A percentile compares a stretch with the other conserved stretches of the same genome.
These are phyloP conservation scores for Semotilus atromaculatus DNA, from an alignment of 2,797 vertebrate species.

Conservation along the genomic window DNA sequence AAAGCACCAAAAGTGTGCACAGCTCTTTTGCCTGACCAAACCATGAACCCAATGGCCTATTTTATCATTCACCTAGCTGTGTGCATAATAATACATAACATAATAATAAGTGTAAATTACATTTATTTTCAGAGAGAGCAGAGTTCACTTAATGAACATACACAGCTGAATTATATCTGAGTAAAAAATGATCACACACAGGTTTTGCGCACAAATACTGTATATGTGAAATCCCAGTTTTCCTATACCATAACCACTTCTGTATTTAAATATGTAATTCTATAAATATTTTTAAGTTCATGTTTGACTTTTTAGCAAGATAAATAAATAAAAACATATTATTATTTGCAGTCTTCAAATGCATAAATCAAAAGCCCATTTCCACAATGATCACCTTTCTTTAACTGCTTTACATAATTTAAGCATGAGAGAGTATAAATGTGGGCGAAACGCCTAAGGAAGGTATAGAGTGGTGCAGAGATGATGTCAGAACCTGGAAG, in stretches of 20 bases:
- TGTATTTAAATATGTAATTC: not conserved
- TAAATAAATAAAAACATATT: not conserved
- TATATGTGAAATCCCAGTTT: too few relatives aligned
- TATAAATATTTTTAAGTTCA: not conserved
- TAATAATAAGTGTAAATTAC: not conserved
- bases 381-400: not conserved
- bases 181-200: too few relatives aligned
- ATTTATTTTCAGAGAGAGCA: not conserved
- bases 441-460: not conserved
- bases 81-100: not conserved
- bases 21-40: not conserved
- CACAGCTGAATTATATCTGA: not conserved
- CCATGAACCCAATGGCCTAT: not conserved
- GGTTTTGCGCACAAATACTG: too few relatives aligned
- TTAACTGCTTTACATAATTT: not conserved
- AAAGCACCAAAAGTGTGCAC: not conserved
- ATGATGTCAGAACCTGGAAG: not conserved
- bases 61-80: not conserved
- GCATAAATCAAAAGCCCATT: not conserved
- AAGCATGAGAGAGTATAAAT: not conserved
- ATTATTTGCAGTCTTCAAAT: not conserved
- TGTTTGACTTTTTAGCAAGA: not conserved
- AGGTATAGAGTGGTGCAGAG: not conserved
- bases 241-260: not conserved
- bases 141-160: not conserved